Conservation (phyloP, 2,113 vertebrate species). For the Morone chrysops region DNA sequence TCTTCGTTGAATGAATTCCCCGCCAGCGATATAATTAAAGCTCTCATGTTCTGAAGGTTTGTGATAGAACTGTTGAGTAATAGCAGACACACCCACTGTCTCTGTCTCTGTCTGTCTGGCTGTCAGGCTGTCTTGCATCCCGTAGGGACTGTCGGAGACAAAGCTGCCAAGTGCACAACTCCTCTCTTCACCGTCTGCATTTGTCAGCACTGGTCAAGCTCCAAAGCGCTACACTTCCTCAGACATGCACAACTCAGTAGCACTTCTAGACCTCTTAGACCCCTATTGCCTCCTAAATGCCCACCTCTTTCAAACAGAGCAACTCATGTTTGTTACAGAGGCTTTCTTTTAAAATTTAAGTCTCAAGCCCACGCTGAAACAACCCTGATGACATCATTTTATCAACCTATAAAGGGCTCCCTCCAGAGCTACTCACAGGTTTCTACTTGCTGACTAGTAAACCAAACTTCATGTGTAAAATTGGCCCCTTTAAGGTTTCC, state of each 20-base stretch:
- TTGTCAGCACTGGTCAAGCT: slow-evolving; percentile 26
- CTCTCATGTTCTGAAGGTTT: neutral
- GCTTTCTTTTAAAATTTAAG: neutral
- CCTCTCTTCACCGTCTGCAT: neutral
- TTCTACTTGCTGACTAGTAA: neutral
- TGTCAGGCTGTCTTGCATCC: slow-evolving; percentile 12
- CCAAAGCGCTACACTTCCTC: neutral
- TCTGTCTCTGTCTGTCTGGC: slow-evolving; percentile 34
- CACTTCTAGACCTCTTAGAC: neutral
- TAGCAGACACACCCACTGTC: slow-evolving; percentile 14
- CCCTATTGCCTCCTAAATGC: neutral
- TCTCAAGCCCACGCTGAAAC: too few relatives aligned
- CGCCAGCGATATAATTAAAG: slow-evolving; percentile 15
- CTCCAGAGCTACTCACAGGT: too few relatives aligned
- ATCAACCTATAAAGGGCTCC: too few relatives aligned
- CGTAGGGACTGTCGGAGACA: slow-evolving; percentile 22
- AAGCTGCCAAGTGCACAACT: slow-evolving; percentile 28
- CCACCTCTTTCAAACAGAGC: neutral
- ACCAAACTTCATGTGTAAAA: neutral
- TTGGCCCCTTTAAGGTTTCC: neutral
- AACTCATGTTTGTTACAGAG: neutral
- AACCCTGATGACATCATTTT: too few relatives aligned
- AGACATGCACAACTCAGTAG: neutral
- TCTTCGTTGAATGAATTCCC: neutral
- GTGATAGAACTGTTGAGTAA: slow-evolving; percentile 45